Evolutionary conservation across 1,140 invertebrate genomes (phyloP), one percentile per base, ranked within the genome.

Genomic region (Dinothrombium tinctorium): DNA sequence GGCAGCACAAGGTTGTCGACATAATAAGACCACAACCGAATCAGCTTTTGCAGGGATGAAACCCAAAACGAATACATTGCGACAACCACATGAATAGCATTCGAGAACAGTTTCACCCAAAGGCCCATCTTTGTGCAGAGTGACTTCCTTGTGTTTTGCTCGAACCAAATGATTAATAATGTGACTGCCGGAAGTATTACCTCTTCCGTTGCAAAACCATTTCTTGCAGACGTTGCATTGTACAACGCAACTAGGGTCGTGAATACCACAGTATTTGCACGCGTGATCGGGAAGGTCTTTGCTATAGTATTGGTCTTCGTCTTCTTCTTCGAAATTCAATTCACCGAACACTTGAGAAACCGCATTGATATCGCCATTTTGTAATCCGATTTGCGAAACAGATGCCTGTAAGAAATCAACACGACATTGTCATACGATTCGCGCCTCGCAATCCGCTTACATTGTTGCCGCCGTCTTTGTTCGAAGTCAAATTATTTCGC

Each of bases 31-130:
- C n/a, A 99, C 92, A 29, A 98, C 89, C 2, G 87, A 94, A 59
- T 98, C 92, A 7, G 90, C 87, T 64, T 98, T 98, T 9, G 92
- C 90, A 3, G 92, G 92, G 53, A 99, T 96, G 56, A 95, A 99
- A 37, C 94, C 94, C 33, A 99, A 65, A 20, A 96, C 76, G 64
- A 99, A 98, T 0, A 98, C 87, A 62, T 94, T 94, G 35, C 84
- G 69, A 32, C 87, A 86, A 20, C 86, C 92, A 66, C 94, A 99
- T 12, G 87, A 89, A 59, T 98, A 99, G 58, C 94, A 99, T 60
- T 99, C 94, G 21, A 99, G 62, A 35, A 94, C 70, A 2, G 92
- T 98, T 61, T 98, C 92, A 19, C 92, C 90, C 0, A 99, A 64
- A 14, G 90, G 87, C 0, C 90, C 90, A 63, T 99, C 90, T 55